These are phyloP conservation scores for Varecia variegata DNA, from an alignment of 2,797 vertebrate genomes.

Conservation along the genomic window DNA sequence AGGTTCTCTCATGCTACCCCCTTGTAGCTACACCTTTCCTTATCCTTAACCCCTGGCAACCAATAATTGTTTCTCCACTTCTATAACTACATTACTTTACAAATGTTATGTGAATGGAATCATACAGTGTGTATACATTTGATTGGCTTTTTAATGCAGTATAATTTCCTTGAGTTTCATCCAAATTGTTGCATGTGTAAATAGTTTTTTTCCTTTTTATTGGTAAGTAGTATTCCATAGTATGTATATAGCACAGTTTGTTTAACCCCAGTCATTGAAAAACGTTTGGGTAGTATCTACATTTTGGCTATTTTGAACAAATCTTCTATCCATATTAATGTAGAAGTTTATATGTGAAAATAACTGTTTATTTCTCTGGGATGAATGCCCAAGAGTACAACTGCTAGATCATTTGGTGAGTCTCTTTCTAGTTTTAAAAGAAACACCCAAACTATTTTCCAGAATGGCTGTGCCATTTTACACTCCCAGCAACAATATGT, in stretches of 20 bases:
- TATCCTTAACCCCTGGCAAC: not conserved
- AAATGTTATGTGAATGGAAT: not conserved
- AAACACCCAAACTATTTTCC: not conserved
- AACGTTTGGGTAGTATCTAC: not conserved
- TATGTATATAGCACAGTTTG: not conserved
- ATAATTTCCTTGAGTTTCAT: not conserved
- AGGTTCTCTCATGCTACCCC: not conserved
- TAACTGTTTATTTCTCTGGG: not conserved
- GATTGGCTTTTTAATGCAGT: not conserved
- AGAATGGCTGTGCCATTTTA: not conserved
- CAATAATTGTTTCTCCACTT: not conserved
- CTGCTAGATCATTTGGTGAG: not conserved
- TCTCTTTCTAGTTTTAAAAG: not conserved
- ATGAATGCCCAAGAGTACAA: not conserved
- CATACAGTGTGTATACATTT: not conserved
- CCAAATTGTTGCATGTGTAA: not conserved
- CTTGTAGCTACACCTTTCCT: not conserved
- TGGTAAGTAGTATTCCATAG: not conserved
- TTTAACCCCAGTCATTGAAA: not conserved
- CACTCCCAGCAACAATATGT: not conserved
- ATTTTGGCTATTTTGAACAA: not conserved
- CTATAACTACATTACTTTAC: not conserved
- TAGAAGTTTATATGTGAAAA: not conserved
- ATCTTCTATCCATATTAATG: not conserved
- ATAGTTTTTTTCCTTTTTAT: not conserved